Conservation (phyloP, 2,888 invertebrate genomes). For the Synanthedon myopaeformis region DNA sequence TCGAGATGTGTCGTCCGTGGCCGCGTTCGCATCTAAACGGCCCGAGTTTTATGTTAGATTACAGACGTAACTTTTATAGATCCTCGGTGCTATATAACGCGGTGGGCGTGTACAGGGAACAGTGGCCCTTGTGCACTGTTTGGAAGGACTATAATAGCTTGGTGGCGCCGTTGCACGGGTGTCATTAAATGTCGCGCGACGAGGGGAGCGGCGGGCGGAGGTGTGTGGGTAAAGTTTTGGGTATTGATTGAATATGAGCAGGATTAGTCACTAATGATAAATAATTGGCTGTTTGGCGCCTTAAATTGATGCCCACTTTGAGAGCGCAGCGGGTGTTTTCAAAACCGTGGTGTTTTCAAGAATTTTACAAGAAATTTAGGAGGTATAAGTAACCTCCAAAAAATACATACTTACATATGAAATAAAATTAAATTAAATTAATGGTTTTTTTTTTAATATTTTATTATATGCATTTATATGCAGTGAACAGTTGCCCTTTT, state of each 20-base stretch:
- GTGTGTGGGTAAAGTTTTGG: conserved; percentile 70
- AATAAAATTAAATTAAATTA: too few species aligned
- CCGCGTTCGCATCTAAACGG: conserved; percentile 72
- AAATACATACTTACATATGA: too few species aligned
- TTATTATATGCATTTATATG: too few species aligned
- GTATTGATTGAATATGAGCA: conserved; percentile 70
- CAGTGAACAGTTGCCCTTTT: too few species aligned
- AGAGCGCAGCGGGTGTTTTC: neutral
- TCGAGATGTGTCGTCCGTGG: conserved; percentile 69
- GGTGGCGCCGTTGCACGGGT: conserved; percentile 56
- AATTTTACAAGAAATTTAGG: too few species aligned
- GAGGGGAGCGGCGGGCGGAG: conserved; percentile 60
- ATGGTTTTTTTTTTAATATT: too few species aligned
- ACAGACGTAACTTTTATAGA: conserved; percentile 72
- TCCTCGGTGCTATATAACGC: conserved; percentile 72
- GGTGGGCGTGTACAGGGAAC: conserved; percentile 56
- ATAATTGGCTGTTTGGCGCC: conserved; percentile 52
- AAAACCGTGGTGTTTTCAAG: too few species aligned
- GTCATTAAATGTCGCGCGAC: conserved; percentile 71
- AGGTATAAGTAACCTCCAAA: too few species aligned
- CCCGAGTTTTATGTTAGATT: conserved; percentile 72
- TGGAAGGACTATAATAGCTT: conserved; percentile 48
- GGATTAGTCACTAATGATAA: conserved; percentile 69
- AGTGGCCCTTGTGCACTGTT: conserved; percentile 41
- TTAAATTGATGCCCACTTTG: conserved; percentile 26